These are phyloP conservation scores for Trachelus tabidus DNA, from an alignment of 2,888 invertebrate species.

Conservation along the genomic window DNA sequence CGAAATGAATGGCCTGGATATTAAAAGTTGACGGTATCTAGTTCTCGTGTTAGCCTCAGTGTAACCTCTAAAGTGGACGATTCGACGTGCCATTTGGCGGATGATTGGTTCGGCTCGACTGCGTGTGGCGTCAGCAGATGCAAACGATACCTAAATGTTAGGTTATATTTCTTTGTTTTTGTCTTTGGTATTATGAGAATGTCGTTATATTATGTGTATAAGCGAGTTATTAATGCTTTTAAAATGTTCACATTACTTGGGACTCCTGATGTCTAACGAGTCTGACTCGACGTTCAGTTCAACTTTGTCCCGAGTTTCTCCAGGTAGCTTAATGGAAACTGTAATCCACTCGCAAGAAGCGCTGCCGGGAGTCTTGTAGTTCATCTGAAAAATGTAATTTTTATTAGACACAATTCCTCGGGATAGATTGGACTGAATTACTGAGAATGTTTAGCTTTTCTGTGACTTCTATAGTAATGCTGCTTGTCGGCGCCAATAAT, in stretches of 20 bases:
- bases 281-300: conserved; percentile 73
- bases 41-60: conserved; percentile 80
- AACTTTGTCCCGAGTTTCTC: conserved; percentile 80
- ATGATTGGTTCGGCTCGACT: conserved; percentile 83
- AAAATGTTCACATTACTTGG: conserved; percentile 41
- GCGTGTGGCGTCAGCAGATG: conserved; percentile 83
- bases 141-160: conserved; percentile 70
- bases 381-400: conserved; percentile 68
- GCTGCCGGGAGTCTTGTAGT: conserved; percentile 80
- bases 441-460: background rate
- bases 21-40: conserved; percentile 89
- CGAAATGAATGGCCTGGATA: background rate
- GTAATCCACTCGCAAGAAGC: conserved; percentile 90
- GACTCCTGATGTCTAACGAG: conserved; percentile 58
- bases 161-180: background rate
- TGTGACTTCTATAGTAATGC: background rate
- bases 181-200: background rate
- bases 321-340: conserved; percentile 80
- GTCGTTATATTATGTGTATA: background rate
- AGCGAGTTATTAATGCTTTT: background rate
- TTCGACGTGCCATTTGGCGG: conserved; percentile 82
- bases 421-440: background rate
- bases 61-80: conserved; percentile 77
- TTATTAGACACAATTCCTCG: background rate
- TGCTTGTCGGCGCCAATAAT: background rate